Conservation (phyloP, 1,140 invertebrate species). For the Zelostemma sp. region DNA sequence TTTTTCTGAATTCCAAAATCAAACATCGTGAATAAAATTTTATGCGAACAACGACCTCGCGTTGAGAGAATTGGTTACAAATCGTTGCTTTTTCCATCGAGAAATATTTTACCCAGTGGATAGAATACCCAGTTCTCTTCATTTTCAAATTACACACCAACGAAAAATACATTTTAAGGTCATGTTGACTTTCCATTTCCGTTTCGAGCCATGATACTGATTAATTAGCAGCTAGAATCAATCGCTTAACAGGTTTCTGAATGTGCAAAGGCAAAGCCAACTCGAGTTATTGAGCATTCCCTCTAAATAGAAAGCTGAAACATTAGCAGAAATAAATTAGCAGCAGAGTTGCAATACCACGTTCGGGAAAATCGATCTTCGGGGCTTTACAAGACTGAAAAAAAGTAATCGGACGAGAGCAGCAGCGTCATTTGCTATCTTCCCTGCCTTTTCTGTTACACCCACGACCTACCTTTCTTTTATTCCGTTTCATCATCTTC, state of each 20-base stretch:
- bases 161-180: no score
- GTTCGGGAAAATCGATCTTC: slow-evolving; percentile 30
- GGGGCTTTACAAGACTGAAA: slow-evolving; percentile 18
- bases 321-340: slow-evolving; percentile 24
- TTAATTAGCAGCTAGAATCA: slow-evolving; percentile 19
- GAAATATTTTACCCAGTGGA: no score
- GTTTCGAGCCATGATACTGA: slow-evolving; percentile 13
- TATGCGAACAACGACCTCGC: no score
- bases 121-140: no score
- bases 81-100: no score
- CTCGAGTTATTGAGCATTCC: slow-evolving; percentile 29
- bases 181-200: no score
- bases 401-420: slow-evolving; percentile 44
- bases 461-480: slow-evolving; percentile 42
- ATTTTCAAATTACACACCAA: no score
- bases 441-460: slow-evolving; percentile 36
- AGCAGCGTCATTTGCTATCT: slow-evolving; percentile 47
- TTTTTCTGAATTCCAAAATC: no score
- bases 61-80: no score
- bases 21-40: no score
- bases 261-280: slow-evolving; percentile 19
- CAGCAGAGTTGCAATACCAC: slow-evolving; percentile 1
- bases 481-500: slow-evolving; percentile 51
- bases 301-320: slow-evolving; percentile 19
- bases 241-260: slow-evolving; percentile 22